Conservation (phyloP, 92 coral and sea anemone genomes). For the Zoanthus sansibaricus region DNA sequence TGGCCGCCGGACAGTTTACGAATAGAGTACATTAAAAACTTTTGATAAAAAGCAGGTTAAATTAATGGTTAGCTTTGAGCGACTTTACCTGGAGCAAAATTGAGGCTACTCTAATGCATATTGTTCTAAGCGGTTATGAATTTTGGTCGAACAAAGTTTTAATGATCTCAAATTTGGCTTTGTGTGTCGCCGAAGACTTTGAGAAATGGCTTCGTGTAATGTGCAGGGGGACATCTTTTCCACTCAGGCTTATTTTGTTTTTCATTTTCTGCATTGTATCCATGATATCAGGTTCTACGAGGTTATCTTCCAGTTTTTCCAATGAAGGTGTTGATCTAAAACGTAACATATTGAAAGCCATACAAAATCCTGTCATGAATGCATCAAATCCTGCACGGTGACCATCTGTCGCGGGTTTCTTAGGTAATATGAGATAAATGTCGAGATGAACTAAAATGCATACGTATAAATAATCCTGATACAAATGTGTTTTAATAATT, state of each 20-base stretch:
- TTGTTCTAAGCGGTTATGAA: not conserved
- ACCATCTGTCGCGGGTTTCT: constrained; percentile 72
- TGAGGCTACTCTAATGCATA: no score
- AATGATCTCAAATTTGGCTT: constrained; percentile 70
- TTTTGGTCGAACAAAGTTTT: constrained; percentile 18
- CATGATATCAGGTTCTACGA: constrained; percentile 35
- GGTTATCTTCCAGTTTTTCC: constrained; percentile 20
- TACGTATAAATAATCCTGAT: no score
- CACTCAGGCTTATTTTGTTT: constrained; percentile 83
- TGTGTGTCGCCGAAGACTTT: constrained; percentile 74
- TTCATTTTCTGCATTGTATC: constrained; percentile 65
- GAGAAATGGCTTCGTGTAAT: constrained; percentile 85
- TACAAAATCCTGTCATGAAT: constrained; percentile 95
- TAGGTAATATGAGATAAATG: no score
- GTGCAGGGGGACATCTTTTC: constrained; percentile 88
- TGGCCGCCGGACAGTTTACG: no score
- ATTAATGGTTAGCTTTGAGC: no score
- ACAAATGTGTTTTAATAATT: no score
- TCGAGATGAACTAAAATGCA: no score
- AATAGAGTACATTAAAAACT: no score
- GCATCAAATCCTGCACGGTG: constrained; percentile 99
- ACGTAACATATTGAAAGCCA: constrained; percentile 82
- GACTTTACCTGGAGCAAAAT: no score
- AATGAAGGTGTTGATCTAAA: constrained; percentile 17
- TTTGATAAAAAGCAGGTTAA: no score